phyloP scores from a whole-genome alignment of 2,797 vertebrate species.

The Leucoraja ocellata region DNA sequence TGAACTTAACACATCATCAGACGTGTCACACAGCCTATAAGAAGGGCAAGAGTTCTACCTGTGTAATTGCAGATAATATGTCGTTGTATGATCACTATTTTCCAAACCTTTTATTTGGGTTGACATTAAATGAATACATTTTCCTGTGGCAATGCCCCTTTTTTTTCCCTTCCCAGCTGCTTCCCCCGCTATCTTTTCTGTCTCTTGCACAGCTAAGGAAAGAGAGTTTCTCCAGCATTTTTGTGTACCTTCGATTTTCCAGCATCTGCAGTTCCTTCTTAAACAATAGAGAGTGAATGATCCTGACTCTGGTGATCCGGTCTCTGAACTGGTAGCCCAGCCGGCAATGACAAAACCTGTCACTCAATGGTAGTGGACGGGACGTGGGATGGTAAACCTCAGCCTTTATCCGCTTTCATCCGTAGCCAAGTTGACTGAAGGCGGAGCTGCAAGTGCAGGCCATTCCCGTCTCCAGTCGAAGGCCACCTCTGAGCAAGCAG shows the following conservation, averaged over 20 bases:
- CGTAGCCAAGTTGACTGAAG: background rate
- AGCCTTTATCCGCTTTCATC: background rate
- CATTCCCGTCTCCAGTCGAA: background rate
- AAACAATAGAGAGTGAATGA: background rate
- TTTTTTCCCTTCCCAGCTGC: background rate
- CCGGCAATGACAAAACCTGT: background rate
- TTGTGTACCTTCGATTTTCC: too few species aligned
- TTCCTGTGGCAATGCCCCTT: background rate
- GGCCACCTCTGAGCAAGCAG: background rate
- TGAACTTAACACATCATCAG: slow-evolving; percentile 14
- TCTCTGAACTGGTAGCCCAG: background rate
- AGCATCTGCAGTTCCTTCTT: too few species aligned
- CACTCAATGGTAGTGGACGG: background rate
- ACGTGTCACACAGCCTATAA: background rate
- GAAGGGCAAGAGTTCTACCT: background rate
- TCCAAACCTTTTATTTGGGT: background rate
- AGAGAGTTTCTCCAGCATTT: too few species aligned
- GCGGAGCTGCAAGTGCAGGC: background rate
- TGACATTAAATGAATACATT: background rate
- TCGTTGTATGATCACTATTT: background rate
- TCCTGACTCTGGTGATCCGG: background rate
- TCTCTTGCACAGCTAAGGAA: background rate
- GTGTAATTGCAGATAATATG: background rate
- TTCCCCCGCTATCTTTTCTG: background rate
- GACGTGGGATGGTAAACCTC: background rate